Percentiles rank a stretch among this genome's conserved stretches.
These are phyloP conservation scores for Monomorium pharaonis DNA, from an alignment of 1,140 invertebrate species.

Conservation along the genomic window DNA sequence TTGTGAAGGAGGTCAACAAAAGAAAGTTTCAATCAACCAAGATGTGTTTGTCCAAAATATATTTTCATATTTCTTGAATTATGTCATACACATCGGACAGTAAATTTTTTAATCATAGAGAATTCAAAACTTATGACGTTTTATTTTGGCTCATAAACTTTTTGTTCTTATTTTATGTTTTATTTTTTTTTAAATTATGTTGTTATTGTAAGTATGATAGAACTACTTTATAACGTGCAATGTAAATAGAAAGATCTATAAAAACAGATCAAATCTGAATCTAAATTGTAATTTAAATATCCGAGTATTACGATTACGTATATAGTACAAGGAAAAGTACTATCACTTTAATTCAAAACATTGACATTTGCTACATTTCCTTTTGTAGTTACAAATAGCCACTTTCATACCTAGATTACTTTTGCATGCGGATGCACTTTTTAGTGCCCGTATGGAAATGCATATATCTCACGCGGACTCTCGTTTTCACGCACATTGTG, in stretches of 20 bases:
- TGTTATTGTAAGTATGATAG: neutral
- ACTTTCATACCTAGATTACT: neutral
- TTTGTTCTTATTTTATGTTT: neutral
- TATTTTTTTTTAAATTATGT: neutral
- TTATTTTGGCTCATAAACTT: neutral
- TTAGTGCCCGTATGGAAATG: conserved; percentile 16
- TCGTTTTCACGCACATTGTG: conserved; percentile 19
- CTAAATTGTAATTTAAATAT: neutral
- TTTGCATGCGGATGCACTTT: neutral
- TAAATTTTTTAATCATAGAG: neutral
- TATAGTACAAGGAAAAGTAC: neutral
- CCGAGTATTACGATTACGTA: neutral
- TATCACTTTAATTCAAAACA: neutral
- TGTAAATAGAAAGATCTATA: neutral
- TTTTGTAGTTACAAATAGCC: neutral
- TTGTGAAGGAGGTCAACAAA: conserved; percentile 6
- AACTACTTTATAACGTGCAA: neutral
- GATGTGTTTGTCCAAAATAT: conserved; percentile 10
- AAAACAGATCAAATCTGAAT: neutral
- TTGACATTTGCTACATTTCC: neutral
- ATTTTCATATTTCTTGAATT: neutral
- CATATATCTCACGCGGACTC: neutral
- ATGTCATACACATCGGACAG: neutral
- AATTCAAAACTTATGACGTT: neutral
- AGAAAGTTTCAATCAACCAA: conserved; percentile 7